Base-by-base conservation (phyloP, 2,888 invertebrate species). In the Dicycla oo region DNA sequence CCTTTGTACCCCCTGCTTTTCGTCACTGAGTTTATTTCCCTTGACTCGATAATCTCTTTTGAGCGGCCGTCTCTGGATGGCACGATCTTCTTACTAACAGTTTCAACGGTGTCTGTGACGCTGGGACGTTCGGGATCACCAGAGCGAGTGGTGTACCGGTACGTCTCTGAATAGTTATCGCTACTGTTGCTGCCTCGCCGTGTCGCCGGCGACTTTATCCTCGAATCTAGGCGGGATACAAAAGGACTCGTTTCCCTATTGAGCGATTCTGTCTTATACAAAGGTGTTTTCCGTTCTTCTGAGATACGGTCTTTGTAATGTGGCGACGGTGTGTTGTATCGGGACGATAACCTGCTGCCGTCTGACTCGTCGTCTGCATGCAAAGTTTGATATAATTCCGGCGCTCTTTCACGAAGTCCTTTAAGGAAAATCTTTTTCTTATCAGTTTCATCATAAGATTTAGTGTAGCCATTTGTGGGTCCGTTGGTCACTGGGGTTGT, bases 91-190 rank as follows among this genome's bases (percentile, higher is more conserved):
- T 97, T 97, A 82, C 97, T 97, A 85, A 97, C 97, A 58, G 97
- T 97, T 89, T 97, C 97, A 23, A 97, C 97, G 0, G 97, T 97
- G 87, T 98, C 97, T 38, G 98, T 97, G 69, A 97, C 96, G 86
- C 97, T 97, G 30, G 97, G 97, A 81, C 97, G 93, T 68, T 96
- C 93, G 2, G 97, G 97, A 90, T 97, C 97, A 72, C 97, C 97
- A 13, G 97, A 97, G 78, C 97, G 96, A 20, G 97, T 97, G 11
- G 97, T 97, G 81, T 97, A 97, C 87, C 97, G 97, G 87, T 97
- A 97, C 0, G 97, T 97, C 91, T 97, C 97, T 1, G 97, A 97
- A 89, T 96, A 97, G 88, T 97, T 97, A 78, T 97, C 97, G 80
- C 97, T 97, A 82, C 97, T 97, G 83, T 97, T 97, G 87, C 97